These are phyloP conservation scores for Apeltes quadracus DNA, from an alignment of 2,113 vertebrate species.

Conservation along the genomic window DNA sequence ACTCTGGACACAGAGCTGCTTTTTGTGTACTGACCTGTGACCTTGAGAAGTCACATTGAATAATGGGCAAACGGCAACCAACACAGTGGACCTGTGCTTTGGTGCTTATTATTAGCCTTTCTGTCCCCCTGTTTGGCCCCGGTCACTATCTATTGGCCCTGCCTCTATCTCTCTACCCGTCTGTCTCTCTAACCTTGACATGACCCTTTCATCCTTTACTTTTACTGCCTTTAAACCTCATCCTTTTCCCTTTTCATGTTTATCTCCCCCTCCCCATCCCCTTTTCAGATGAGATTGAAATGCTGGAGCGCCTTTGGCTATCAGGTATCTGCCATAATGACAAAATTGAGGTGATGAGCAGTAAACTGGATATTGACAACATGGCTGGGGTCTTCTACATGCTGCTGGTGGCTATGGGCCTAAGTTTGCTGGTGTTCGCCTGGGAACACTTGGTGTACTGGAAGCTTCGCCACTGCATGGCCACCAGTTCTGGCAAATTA, in stretches of 20 bases:
- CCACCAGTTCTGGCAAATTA: constrained; percentile 85
- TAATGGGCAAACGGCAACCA: constrained; percentile 41
- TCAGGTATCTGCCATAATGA: constrained; percentile 93
- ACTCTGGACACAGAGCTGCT: constrained; percentile 31
- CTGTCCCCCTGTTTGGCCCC: constrained; percentile 5
- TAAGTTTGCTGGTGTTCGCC: constrained; percentile 89
- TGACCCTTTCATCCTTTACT: constrained; percentile 15
- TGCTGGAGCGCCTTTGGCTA: constrained; percentile 90
- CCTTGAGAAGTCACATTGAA: constrained; percentile 59
- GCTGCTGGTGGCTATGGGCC: constrained; percentile 91
- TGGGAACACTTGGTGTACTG: constrained; percentile 93
- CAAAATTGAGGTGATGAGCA: constrained; percentile 94
- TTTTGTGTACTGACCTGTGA: constrained; percentile 66
- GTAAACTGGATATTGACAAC: constrained; percentile 93
- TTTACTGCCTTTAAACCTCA: constrained; percentile 1
- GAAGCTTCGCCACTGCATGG: constrained; percentile 88
- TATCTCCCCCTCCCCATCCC: background rate
- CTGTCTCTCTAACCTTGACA: constrained; percentile 14
- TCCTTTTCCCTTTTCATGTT: background rate
- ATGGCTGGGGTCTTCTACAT: constrained; percentile 95
- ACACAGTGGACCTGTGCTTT: constrained; percentile 36
- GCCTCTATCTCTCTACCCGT: background rate
- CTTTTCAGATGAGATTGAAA: constrained; percentile 89
- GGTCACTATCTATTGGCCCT: background rate
- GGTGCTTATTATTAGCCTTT: constrained; percentile 21